A percentile compares a stretch with the other conserved stretches of the same genome.
These are phyloP conservation scores for Paralichthys olivaceus DNA, from an alignment of 2,113 vertebrate species.

Conservation along the genomic window DNA sequence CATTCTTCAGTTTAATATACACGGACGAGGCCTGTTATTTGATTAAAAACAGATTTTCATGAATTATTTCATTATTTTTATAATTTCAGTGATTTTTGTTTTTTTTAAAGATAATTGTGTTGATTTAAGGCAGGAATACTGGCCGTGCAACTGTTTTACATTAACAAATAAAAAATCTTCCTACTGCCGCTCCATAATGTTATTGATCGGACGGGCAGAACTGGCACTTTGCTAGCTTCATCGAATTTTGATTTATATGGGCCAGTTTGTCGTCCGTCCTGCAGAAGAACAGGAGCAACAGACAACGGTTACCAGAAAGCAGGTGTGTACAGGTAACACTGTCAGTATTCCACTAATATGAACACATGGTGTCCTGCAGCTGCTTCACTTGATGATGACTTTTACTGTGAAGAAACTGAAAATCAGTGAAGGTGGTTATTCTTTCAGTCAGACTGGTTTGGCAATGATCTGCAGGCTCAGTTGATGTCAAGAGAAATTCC, in stretches of 20 bases:
- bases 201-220: neutral
- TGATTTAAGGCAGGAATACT: neutral
- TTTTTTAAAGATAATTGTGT: neutral
- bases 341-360: neutral
- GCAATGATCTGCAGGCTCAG: no score
- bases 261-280: neutral
- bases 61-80: neutral
- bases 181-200: neutral
- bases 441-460: no score
- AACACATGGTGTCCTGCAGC: neutral
- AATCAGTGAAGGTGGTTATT: no score
- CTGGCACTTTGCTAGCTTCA: neutral
- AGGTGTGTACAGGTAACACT: conserved; percentile 13
- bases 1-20: conserved; percentile 13
- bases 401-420: neutral
- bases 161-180: neutral
- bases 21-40: neutral
- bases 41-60: neutral
- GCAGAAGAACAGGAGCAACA: conserved; percentile 21
- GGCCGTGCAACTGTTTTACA: no score
- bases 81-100: neutral
- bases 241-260: neutral
- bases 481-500: no score
- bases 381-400: neutral
- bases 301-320: conserved; percentile 1